Evolutionary conservation across 1,140 invertebrate genomes (phyloP).

Genomic region (Scylla paramamosain): DNA sequence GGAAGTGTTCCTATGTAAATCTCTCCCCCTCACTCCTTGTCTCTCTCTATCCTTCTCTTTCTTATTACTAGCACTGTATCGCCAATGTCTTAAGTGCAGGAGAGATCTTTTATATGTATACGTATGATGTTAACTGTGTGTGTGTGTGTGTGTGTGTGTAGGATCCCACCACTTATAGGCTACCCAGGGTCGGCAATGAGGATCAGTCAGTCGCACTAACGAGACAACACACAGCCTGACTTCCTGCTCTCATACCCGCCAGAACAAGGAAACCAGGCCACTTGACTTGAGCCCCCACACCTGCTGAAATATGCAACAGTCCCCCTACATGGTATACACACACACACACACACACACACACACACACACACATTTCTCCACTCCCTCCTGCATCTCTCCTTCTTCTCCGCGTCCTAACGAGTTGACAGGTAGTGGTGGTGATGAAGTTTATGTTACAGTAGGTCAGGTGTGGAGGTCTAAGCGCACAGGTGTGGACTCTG

Average conservation of each 20-base stretch:
- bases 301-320: neutral
- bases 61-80: neutral
- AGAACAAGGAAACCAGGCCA: conserved; percentile 1
- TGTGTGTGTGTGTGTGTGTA: neutral
- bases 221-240: neutral
- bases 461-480: no score
- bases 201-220: neutral
- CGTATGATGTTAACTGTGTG: no score
- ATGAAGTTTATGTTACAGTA: no score
- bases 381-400: neutral
- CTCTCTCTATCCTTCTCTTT: neutral
- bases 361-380: neutral
- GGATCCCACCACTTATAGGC: neutral
- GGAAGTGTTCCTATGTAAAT: neutral
- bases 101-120: no score
- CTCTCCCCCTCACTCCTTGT: neutral
- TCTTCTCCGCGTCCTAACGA: no score
- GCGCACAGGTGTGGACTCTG: no score
- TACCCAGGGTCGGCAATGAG: neutral
- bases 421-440: no score
- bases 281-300: neutral
- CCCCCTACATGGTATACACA: no score
- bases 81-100: no score
- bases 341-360: no score
- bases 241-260: neutral